phyloP scores from a whole-genome alignment of 1,140 invertebrate genomes.

The Lepidotrigona ventralis region DNA sequence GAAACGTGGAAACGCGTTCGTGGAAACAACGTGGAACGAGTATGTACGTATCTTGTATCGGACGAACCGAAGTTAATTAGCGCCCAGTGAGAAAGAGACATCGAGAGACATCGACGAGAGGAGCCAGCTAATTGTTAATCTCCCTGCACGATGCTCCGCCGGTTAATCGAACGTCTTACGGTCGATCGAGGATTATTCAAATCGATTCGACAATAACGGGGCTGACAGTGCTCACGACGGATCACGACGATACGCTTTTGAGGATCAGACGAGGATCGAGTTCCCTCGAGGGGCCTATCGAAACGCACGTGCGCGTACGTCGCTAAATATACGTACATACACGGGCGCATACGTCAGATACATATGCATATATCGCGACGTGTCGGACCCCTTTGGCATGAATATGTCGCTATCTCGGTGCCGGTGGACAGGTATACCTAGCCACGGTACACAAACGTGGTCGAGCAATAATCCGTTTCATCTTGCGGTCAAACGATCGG shows the following conservation, averaged over 20 bases:
- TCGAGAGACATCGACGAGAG: neutral
- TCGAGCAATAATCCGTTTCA: constrained; percentile 63
- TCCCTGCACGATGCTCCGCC: neutral
- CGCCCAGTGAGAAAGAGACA: no score
- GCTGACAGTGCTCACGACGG: neutral
- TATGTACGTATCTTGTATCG: neutral
- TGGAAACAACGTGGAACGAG: neutral
- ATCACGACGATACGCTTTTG: constrained; percentile 41
- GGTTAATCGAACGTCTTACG: constrained; percentile 28
- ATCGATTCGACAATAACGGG: constrained; percentile 18
- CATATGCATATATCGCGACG: constrained; percentile 44
- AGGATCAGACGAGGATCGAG: constrained; percentile 13
- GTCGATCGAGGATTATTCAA: constrained; percentile 29
- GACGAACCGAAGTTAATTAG: constrained; percentile 3
- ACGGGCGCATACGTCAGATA: constrained; percentile 1
- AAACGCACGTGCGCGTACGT: constrained; percentile 39
- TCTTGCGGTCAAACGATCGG: constrained; percentile 55
- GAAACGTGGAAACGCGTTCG: no score
- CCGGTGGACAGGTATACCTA: constrained; percentile 54
- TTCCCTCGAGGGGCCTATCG: constrained; percentile 13
- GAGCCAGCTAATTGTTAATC: constrained; percentile 40
- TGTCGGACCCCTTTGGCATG: constrained; percentile 52
- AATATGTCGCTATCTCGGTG: constrained; percentile 62
- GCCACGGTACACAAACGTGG: constrained; percentile 55
- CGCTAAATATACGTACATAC: neutral